These are phyloP conservation scores for Stigmatopora argus DNA, from an alignment of 2,113 vertebrate species.

Conservation along the genomic window DNA sequence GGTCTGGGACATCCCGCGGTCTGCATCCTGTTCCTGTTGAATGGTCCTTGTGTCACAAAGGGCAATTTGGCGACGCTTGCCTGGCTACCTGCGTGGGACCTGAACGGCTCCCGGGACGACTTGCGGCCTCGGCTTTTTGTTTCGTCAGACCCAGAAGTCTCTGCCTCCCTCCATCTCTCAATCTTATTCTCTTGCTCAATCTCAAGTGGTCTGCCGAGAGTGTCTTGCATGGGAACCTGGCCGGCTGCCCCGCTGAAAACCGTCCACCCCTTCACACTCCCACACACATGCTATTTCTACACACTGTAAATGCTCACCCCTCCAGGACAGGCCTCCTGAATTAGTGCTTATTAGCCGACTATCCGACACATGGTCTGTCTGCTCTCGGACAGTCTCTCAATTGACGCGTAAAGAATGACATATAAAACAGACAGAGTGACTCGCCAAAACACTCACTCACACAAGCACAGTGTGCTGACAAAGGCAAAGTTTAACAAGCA, in stretches of 20 bases:
- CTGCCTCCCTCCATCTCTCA: constrained; percentile 18
- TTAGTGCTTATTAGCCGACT: constrained; percentile 50
- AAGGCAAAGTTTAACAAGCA: constrained; percentile 43
- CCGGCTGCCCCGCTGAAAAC: constrained; percentile 42
- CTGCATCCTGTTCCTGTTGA: constrained; percentile 66
- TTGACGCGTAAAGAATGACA: constrained; percentile 30
- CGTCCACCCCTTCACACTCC: neutral
- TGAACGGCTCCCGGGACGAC: constrained; percentile 58
- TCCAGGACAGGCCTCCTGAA: constrained; percentile 41
- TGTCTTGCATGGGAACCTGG: constrained; percentile 66
- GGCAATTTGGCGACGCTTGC: constrained; percentile 57
- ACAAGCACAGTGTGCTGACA: constrained; percentile 19
- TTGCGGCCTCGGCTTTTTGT: constrained; percentile 58
- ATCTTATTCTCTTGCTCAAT: constrained; percentile 43
- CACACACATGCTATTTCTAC: constrained; percentile 3
- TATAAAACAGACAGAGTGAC: constrained; percentile 27
- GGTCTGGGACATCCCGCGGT: constrained; percentile 64
- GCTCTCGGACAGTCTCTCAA: constrained; percentile 33
- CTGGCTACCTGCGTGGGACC: constrained; percentile 66
- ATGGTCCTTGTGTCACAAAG: constrained; percentile 65
- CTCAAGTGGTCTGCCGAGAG: constrained; percentile 61
- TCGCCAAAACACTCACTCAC: constrained; percentile 7
- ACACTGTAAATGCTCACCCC: constrained; percentile 1
- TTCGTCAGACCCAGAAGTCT: constrained; percentile 48
- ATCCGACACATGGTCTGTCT: constrained; percentile 42